Base-by-base conservation (phyloP, 2,113 vertebrate genomes). In the Saccopteryx bilineata region DNA sequence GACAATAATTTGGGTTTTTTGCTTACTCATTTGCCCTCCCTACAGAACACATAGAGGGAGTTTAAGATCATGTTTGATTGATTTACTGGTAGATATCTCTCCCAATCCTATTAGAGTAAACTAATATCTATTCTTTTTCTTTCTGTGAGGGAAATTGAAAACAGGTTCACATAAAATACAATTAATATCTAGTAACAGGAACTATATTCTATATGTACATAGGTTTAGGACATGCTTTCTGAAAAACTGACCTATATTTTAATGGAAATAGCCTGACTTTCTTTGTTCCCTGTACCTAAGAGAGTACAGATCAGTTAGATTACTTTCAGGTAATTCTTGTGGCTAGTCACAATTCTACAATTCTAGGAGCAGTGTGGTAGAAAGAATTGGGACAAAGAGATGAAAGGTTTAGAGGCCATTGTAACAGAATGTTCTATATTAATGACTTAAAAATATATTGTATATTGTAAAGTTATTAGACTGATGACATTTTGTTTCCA, bases 21-120 rank as follows among this genome's bases (percentile, higher is more conserved):
- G 33, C 23, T 95, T 68, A 48, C 15, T 68, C 66, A 66, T 69
- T 46, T 71, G 24, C 24, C 46, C 58, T 83, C 58, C 26, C 10
- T 23, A 23, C 3, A 92, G 86, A 61, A 74, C 31, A 46, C 39
- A 46, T 74, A 50, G 60, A 31, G 60, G 11, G 48, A 65, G 8
- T 76, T 85, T 74, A 84, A 79, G 39, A 74, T 71, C 60, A 60
- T 80, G 19, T 79, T 75, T 86, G 56, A 31, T 60, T 91, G 23
- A 75, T 39, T 95, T 91, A 80, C 65, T 87, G 39, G n/a, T 80
- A 68, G 50, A 71, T 71, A 66, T 54, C 48, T 76, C 76, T 68
- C 79, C 71, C 75, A 80, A 52, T 50, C 3, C 13, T 78, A 33
- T 13, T 39, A 12, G 15, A 60, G 21, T 65, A 92, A 95, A 86